Conservation (phyloP, 1,140 invertebrate genomes). For the Nasonia giraulti region DNA sequence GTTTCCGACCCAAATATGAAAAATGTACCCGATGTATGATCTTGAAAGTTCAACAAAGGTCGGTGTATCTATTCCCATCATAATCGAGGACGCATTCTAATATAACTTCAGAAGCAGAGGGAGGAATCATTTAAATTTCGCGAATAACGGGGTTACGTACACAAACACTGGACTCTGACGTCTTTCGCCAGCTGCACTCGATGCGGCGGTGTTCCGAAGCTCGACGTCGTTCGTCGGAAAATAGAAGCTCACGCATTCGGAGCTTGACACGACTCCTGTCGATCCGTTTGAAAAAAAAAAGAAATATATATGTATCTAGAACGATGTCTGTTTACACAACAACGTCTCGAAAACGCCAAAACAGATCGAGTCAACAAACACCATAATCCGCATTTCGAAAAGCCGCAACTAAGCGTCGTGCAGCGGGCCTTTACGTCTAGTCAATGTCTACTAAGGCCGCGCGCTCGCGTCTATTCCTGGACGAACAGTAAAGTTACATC, state of each 20-base stretch:
- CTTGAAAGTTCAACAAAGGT: no score
- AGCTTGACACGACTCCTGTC: background rate
- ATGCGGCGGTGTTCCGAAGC: background rate
- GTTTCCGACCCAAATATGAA: no score
- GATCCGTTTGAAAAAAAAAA: background rate
- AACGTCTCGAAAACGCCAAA: no score
- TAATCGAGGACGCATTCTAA: background rate
- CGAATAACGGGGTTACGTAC: conserved; percentile 10
- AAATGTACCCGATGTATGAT: no score
- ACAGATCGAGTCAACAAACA: no score
- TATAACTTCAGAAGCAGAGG: background rate
- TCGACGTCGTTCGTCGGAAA: no score
- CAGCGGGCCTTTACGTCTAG: conserved; percentile 11
- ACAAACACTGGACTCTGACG: conserved; percentile 4
- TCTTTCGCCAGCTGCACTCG: conserved; percentile 1
- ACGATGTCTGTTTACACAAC: no score
- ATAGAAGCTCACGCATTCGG: background rate
- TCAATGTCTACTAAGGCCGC: conserved; percentile 36
- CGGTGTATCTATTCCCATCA: no score
- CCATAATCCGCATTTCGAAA: background rate
- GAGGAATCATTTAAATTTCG: background rate
- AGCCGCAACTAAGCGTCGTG: background rate
- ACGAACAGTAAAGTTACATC: conserved; percentile 25
- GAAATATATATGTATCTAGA: no score
- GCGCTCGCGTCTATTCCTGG: conserved; percentile 29